Percentiles rank a stretch among this genome's conserved stretches.
These are phyloP conservation scores for Doryteuthis pealeii DNA, from an alignment of 1,140 invertebrate species.

Conservation along the genomic window DNA sequence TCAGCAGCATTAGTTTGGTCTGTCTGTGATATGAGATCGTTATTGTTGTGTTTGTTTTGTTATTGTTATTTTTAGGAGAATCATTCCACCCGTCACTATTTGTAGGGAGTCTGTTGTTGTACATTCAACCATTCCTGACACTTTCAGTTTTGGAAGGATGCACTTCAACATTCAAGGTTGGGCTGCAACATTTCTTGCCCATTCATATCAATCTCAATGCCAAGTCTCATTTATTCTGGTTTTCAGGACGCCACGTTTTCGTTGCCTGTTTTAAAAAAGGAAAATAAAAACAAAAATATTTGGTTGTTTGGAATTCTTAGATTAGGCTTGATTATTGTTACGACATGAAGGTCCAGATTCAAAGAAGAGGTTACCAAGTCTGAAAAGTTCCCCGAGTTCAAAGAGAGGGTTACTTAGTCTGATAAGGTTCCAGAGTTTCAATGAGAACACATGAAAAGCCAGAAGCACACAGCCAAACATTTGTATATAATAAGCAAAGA, in stretches of 20 bases:
- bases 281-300: too few relatives aligned
- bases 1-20: slow-evolving; percentile 45
- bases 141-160: neutral
- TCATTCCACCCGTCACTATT: neutral
- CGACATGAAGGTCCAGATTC: too few relatives aligned
- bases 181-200: neutral
- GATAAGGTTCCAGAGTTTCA: too few relatives aligned
- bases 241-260: slow-evolving; percentile 51
- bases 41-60: neutral
- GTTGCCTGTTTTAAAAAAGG: slow-evolving; percentile 27
- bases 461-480: too few relatives aligned
- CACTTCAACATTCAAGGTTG: neutral
- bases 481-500: too few relatives aligned
- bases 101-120: neutral
- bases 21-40: neutral
- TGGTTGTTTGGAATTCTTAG: too few relatives aligned
- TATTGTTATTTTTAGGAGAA: too few relatives aligned
- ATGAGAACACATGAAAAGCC: too few relatives aligned
- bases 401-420: too few relatives aligned
- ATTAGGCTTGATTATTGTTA: too few relatives aligned
- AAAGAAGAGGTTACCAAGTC: too few relatives aligned
- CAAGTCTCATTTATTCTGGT: slow-evolving; percentile 24
- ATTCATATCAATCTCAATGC: neutral
- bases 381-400: too few relatives aligned
- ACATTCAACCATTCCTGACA: neutral